Percentiles rank a stretch among this genome's conserved stretches.
These are phyloP conservation scores for Aelia acuminata DNA, from an alignment of 2,888 invertebrate species.

Conservation along the genomic window DNA sequence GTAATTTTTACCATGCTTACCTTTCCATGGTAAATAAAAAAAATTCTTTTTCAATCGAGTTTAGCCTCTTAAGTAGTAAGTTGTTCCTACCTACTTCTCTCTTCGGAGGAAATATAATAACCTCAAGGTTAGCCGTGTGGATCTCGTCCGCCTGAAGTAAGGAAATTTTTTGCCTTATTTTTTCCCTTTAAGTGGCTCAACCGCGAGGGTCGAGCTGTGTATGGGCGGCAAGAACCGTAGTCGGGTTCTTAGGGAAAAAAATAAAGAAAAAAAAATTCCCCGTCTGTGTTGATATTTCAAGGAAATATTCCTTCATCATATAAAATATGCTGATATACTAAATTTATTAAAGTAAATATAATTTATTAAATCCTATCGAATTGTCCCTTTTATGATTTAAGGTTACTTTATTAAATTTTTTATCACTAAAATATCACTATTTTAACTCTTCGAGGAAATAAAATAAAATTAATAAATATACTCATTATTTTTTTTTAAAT, in stretches of 20 bases:
- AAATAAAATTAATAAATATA: too few species aligned
- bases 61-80: too few species aligned
- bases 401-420: too few species aligned
- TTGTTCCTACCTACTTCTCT: background rate
- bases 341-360: background rate
- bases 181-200: background rate
- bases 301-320: background rate
- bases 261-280: background rate
- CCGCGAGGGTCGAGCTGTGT: constrained; percentile 1
- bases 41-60: background rate
- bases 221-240: background rate
- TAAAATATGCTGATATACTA: background rate
- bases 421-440: too few species aligned
- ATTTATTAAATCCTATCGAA: too few species aligned
- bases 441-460: too few species aligned
- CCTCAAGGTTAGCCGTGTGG: background rate
- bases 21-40: too few species aligned
- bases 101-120: background rate
- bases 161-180: constrained; percentile 2
- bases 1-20: too few species aligned
- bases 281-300: constrained; percentile 1
- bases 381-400: too few species aligned
- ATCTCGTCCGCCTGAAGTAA: background rate
- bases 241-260: background rate
- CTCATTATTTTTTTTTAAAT: too few species aligned